Evolutionary conservation across 2,113 vertebrate species (phyloP).

Genomic region (Dasyurus viverrinus): DNA sequence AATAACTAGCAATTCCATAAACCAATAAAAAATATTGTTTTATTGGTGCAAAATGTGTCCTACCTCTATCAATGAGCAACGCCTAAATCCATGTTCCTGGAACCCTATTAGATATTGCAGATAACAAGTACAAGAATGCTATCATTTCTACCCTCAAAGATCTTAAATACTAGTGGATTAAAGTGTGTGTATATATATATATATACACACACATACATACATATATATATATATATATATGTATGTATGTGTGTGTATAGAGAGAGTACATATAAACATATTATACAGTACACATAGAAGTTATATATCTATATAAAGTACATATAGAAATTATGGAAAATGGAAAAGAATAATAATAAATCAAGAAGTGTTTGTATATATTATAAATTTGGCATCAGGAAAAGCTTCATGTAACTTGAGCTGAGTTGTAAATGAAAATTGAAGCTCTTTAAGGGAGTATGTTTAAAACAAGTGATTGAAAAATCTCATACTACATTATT

Average conservation of each 20-base stretch:
- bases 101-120: neutral
- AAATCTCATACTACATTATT: neutral
- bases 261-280: too few species aligned
- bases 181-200: too few species aligned
- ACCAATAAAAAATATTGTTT: neutral
- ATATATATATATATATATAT: neutral
- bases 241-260: too few species aligned
- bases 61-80: neutral
- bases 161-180: neutral
- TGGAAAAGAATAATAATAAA: neutral
- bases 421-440: neutral
- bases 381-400: neutral
- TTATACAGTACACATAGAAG: too few species aligned
- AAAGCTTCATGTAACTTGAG: neutral
- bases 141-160: neutral
- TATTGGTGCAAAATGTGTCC: neutral
- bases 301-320: too few species aligned
- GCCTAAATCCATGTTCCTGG: neutral
- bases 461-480: neutral
- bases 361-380: neutral
- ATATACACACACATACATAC: too few species aligned
- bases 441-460: neutral
- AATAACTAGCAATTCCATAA: neutral
- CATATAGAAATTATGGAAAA: neutral
- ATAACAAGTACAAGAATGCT: neutral